Percentiles rank a stretch among this genome's conserved stretches.
Evolutionary conservation across 2,888 invertebrate genomes (phyloP).

Genomic region (Altica lythri): DNA sequence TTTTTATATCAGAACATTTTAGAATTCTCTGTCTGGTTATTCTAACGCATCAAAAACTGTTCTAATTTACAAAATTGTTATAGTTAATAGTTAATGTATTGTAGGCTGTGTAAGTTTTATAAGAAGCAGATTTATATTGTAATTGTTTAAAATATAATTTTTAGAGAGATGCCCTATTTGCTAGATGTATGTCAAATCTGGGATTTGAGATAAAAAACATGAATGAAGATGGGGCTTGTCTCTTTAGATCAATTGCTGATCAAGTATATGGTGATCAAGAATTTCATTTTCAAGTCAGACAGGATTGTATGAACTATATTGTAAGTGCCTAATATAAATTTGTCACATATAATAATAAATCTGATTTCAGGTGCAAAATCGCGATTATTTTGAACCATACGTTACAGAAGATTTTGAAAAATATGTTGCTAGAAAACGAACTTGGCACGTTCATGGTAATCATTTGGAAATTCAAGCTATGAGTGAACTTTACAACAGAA

Average conservation of each 20-base stretch:
- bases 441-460: conserved; percentile 83
- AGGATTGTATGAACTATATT: conserved; percentile 89
- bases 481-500: conserved; percentile 86
- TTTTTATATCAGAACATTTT: too few species aligned
- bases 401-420: conserved; percentile 87
- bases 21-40: too few species aligned
- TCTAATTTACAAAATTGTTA: too few species aligned
- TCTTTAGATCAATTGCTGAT: conserved; percentile 86
- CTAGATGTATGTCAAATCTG: conserved; percentile 65
- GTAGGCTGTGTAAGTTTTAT: too few species aligned
- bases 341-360: conserved; percentile 62
- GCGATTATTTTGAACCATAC: conserved; percentile 85
- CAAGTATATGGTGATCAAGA: conserved; percentile 91
- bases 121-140: background rate
- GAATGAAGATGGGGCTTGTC: conserved; percentile 86
- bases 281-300: conserved; percentile 80
- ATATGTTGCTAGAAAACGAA: conserved; percentile 80
- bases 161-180: conserved; percentile 53
- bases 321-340: conserved; percentile 59
- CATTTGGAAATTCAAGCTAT: conserved; percentile 91
- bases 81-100: too few species aligned
- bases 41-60: too few species aligned
- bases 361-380: conserved; percentile 78
- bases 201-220: conserved; percentile 81
- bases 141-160: conserved; percentile 29